Evolutionary conservation across 2,888 invertebrate genomes (phyloP).

Genomic region (Elgonia sp.): DNA sequence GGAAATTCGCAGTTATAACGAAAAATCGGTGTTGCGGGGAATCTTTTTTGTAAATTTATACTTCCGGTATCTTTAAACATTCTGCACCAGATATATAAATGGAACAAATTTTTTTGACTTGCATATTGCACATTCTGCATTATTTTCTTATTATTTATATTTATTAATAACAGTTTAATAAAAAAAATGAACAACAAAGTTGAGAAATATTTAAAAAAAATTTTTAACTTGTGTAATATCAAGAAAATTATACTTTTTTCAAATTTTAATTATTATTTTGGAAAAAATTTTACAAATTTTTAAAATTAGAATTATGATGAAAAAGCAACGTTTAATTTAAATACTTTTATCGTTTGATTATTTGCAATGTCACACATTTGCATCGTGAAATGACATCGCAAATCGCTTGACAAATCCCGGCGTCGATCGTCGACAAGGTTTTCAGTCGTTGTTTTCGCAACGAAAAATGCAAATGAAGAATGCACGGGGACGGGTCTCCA

Average conservation of each 20-base stretch:
- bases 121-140: too few relatives aligned
- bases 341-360: not conserved
- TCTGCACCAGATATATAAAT: not conserved
- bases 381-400: slow-evolving; percentile 12
- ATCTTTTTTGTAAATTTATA: slow-evolving; percentile 49
- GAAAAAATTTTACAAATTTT: too few relatives aligned
- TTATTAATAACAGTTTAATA: too few relatives aligned
- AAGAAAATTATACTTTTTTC: too few relatives aligned
- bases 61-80: slow-evolving; percentile 22
- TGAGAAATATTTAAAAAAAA: too few relatives aligned
- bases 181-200: too few relatives aligned
- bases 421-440: slow-evolving; percentile 17
- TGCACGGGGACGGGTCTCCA: not conserved
- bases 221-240: too few relatives aligned
- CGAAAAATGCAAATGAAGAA: slow-evolving; percentile 53
- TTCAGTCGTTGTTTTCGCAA: slow-evolving; percentile 46
- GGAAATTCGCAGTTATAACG: slow-evolving; percentile 66
- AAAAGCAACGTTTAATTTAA: not conserved
- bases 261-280: too few relatives aligned
- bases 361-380: slow-evolving; percentile 8
- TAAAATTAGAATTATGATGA: not conserved
- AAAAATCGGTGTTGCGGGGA: slow-evolving; percentile 51
- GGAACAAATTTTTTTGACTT: not conserved
- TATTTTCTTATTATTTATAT: too few relatives aligned
- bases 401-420: not conserved